Evolutionary conservation across 1,140 invertebrate species (phyloP).

Genomic region (Ceratosolen solmsi): DNA sequence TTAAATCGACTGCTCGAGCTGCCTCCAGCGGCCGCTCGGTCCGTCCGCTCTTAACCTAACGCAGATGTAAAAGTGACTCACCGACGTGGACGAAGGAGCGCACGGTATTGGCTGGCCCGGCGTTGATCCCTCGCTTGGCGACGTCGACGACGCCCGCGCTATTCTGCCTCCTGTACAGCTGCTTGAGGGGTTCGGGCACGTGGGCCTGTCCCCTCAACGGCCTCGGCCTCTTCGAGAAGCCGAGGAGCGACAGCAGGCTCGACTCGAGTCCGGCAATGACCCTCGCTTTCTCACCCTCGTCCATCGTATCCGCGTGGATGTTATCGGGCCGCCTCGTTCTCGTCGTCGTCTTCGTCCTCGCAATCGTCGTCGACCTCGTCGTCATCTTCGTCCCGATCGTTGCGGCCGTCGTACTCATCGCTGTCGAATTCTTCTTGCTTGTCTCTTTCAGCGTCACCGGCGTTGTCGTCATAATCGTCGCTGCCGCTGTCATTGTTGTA

Average conservation of each 20-base stretch:
- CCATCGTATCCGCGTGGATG: background rate
- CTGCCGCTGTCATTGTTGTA: background rate
- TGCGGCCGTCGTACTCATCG: background rate
- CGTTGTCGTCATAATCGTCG: background rate
- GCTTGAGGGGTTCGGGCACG: slow-evolving; percentile 85
- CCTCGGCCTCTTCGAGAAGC: slow-evolving; percentile 79
- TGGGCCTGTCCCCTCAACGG: slow-evolving; percentile 59
- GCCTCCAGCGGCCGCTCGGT: background rate
- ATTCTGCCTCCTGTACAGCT: slow-evolving; percentile 82
- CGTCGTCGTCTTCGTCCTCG: background rate
- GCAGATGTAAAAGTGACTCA: slow-evolving; percentile 68
- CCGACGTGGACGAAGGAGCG: slow-evolving; percentile 88
- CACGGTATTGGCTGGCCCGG: slow-evolving; percentile 86
- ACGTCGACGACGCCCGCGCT: slow-evolving; percentile 77
- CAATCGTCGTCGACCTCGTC: background rate
- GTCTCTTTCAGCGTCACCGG: background rate
- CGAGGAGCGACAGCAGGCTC: slow-evolving; percentile 83
- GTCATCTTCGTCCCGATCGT: background rate
- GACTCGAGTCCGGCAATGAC: slow-evolving; percentile 76
- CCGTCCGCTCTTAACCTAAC: background rate
- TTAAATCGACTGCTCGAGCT: background rate
- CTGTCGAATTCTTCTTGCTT: too few species aligned
- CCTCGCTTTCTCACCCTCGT: slow-evolving; percentile 38
- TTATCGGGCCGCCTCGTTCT: background rate
- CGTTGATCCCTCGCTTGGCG: slow-evolving; percentile 80